Conservation (phyloP, 2,888 invertebrate genomes). For the Scrobipalpa costella region DNA sequence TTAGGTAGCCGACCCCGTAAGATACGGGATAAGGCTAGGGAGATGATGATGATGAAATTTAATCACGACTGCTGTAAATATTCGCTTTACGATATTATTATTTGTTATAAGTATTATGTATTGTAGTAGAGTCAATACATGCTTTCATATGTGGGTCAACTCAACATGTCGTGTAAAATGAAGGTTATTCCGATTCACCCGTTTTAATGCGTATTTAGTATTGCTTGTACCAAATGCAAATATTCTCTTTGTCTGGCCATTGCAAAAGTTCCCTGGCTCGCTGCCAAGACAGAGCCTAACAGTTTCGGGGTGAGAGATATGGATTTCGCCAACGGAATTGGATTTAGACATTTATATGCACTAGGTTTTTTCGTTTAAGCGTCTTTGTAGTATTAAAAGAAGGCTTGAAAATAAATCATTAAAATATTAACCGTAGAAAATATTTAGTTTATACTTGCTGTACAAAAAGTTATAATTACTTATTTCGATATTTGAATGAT, state of each 20-base stretch:
- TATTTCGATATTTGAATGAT: no score
- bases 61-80: no score
- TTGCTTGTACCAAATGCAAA: constrained; percentile 1
- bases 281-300: not conserved
- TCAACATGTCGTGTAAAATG: not conserved
- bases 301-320: constrained; percentile 2
- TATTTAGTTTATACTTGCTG: no score
- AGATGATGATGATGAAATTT: no score
- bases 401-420: no score
- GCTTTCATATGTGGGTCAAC: not conserved
- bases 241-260: constrained; percentile 9
- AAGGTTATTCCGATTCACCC: not conserved
- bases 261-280: not conserved
- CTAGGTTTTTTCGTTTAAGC: not conserved
- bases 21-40: no score
- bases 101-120: no score
- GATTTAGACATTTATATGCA: not conserved
- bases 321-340: not conserved
- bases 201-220: constrained; percentile 2
- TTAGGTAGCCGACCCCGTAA: no score
- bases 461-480: no score
- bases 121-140: not conserved
- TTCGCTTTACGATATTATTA: no score
- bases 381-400: not conserved
- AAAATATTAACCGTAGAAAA: no score